Base-by-base conservation (phyloP, 2,888 invertebrate species). In the Bhutanitis thaidina region DNA sequence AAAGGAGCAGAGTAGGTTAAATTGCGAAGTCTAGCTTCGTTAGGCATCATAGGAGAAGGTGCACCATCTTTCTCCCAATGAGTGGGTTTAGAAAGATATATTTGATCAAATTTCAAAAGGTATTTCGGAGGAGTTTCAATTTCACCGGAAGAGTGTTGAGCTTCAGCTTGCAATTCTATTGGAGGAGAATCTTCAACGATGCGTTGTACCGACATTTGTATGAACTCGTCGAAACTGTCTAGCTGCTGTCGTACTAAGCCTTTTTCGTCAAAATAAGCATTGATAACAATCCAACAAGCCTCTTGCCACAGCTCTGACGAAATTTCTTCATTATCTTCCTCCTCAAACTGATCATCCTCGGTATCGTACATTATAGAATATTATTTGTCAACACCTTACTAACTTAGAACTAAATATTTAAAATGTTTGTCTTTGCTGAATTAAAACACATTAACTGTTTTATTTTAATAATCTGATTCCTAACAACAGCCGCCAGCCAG, bases 1-100 rank as follows among this genome's bases (percentile, higher is more conserved):
- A 99, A 90, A 0, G 99, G 99, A 0, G 99, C 99, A 0, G 99
- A 98, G 81, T 99, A 99, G 0, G 98, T 98, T 35, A 99, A 90
- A 88, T 99, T 99, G 52, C 99, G 92, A 47, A 99, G 91, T 56
- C 99, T 93, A 3, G 99, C 99, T 86, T 99, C 99, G 73, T 99
- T 99, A 0, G 99, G 99, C 98, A 99, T 99, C 98, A 99, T 98
- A 53, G 98, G 98, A 52, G 97, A 96, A 10, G 99, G 98, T 0
- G 98, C 97, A 73, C 99, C 99, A 91, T 99, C 99, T 87, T 99
- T 99, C 81, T 99, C 99, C 99, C 99, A 99, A 91, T 99, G 99
- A 7, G 99, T 99, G 1, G 99, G 99, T 81, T 99, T 99, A 0
- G 99, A 99, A 39, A 99, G 83, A 77, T 99, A 99, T 76, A 99